Evolutionary conservation across 2,797 vertebrate genomes (phyloP).

Genomic region (Leontocebus nigricollis): DNA sequence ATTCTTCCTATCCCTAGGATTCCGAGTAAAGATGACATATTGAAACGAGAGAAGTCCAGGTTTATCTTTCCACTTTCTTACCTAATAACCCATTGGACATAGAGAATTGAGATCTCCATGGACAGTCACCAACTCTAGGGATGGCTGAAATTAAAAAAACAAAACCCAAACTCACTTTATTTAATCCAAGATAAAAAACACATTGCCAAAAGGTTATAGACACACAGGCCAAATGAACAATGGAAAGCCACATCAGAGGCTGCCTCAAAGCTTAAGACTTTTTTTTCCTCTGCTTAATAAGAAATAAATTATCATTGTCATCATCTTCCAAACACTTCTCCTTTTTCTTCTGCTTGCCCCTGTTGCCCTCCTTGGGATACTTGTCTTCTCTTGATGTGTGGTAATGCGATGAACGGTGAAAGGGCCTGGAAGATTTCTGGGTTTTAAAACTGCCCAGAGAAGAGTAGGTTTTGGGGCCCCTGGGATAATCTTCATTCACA

Average conservation of each 20-base stretch:
- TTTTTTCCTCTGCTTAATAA: constrained; percentile 86
- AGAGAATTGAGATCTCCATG: neutral
- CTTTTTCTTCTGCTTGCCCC: constrained; percentile 73
- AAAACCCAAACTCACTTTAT: neutral
- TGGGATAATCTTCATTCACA: constrained; percentile 79
- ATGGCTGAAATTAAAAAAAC: neutral
- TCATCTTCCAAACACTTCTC: constrained; percentile 10
- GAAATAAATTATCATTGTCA: constrained; percentile 80
- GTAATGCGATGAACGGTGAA: constrained; percentile 46
- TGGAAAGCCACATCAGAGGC: constrained; percentile 25
- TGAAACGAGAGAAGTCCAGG: neutral
- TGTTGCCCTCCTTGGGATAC: constrained; percentile 54
- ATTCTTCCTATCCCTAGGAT: constrained; percentile 14
- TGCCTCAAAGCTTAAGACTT: constrained; percentile 75
- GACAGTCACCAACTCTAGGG: neutral
- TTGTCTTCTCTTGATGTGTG: constrained; percentile 8
- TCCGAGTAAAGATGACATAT: constrained; percentile 11
- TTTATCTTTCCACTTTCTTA: neutral
- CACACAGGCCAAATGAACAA: neutral
- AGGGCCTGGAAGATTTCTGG: neutral
- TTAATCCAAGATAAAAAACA: constrained; percentile 32
- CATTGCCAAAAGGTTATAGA: neutral
- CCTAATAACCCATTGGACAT: neutral
- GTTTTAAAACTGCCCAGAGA: constrained; percentile 36
- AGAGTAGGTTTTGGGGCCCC: constrained; percentile 53